phyloP scores from a whole-genome alignment of 2,113 vertebrate species.

The Melanocharis versteri region DNA sequence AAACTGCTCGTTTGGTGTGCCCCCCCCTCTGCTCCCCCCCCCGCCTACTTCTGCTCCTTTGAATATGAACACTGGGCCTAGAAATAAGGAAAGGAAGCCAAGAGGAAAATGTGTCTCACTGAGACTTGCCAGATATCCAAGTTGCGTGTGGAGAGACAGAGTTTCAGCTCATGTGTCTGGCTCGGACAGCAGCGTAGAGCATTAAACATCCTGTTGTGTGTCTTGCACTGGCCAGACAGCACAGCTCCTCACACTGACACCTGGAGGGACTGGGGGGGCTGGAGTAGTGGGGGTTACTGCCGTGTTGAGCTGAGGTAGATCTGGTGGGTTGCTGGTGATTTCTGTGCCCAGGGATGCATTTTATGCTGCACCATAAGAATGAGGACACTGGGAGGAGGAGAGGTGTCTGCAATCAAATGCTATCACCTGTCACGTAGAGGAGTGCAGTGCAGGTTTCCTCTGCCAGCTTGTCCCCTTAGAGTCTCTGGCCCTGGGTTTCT shows the following conservation, averaged over 20 bases:
- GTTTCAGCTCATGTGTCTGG: constrained; percentile 17
- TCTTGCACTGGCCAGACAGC: neutral
- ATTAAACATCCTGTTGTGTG: neutral
- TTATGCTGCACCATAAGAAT: neutral
- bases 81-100: constrained; percentile 37
- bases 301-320: fast-evolving
- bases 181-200: neutral
- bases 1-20: neutral
- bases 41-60: neutral
- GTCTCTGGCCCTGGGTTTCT: neutral
- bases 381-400: neutral
- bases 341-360: neutral
- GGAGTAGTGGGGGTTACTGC: neutral
- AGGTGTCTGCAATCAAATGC: neutral
- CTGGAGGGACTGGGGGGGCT: neutral
- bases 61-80: neutral
- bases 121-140: constrained; percentile 41
- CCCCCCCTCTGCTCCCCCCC: no score
- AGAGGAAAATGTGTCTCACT: constrained; percentile 32
- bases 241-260: neutral
- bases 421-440: neutral
- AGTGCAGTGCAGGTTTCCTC: neutral
- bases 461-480: neutral
- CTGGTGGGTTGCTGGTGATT: neutral
- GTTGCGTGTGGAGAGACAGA: constrained; percentile 6